Percentiles rank a stretch among this genome's conserved stretches.
These are phyloP conservation scores for Noctilio leporinus DNA, from an alignment of 2,113 vertebrate genomes.

Conservation along the genomic window DNA sequence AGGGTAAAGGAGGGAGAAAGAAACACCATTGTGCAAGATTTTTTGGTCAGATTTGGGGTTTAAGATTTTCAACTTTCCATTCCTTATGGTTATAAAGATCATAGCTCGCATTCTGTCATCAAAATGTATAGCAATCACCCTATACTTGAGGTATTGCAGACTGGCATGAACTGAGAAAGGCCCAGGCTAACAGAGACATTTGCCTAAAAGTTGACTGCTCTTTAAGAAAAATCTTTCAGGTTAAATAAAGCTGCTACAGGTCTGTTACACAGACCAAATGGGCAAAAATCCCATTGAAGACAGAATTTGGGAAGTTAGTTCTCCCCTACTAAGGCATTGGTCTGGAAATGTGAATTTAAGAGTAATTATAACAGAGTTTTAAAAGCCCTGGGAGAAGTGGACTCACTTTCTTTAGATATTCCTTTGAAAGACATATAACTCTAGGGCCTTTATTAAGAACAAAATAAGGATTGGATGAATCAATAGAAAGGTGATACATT, in stretches of 20 bases:
- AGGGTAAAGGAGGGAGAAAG: too few relatives aligned
- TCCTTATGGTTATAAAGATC: background rate
- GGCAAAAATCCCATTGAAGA: background rate
- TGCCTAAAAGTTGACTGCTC: background rate
- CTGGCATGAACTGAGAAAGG: background rate
- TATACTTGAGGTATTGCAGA: background rate
- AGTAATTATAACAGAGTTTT: background rate
- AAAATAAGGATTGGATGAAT: constrained; percentile 18
- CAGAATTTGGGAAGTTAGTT: background rate
- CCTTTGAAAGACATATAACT: background rate
- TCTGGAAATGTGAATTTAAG: constrained; percentile 11
- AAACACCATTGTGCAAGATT: too few relatives aligned
- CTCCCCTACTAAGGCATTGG: background rate
- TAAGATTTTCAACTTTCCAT: background rate
- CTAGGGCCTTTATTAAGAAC: background rate
- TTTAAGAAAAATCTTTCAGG: background rate
- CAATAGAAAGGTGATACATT: constrained; percentile 48
- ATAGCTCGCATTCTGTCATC: background rate
- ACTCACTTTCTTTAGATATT: background rate
- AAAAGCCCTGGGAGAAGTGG: background rate
- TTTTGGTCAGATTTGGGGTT: background rate
- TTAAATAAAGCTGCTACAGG: background rate
- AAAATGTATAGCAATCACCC: background rate
- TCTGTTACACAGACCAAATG: background rate
- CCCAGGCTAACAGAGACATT: background rate